Evolutionary conservation across 2,888 invertebrate species (phyloP), one percentile per base, ranked within the genome.

Genomic region (Scelioninae gen. 2): DNA sequence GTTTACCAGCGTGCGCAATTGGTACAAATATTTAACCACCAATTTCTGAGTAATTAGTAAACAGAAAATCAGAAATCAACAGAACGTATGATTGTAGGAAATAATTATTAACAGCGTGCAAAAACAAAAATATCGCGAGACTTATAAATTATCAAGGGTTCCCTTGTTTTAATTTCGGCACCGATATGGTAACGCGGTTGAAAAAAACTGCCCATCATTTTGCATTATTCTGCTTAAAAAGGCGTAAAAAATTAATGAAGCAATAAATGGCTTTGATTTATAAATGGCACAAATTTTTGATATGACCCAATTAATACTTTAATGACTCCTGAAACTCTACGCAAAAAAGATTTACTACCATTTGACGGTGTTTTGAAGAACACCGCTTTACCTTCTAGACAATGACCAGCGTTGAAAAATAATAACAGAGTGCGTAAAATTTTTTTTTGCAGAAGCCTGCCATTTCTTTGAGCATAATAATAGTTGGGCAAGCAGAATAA

Each of bases 211-310:
- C n/a, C n/a, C n/a, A 33, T 33, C 15, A 60, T 48, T 61, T 48
- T 25, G 11, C 25, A 28, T 13, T 41, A 37, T 45, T 53, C 46
- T 15, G 13, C 35, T 28, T 43, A 53, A 45, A 64, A 16, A 3
- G 5, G 28, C 25, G 19, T 53, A 41, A 67, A 67, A 67, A 16
- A 48, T 69, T 61, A 61, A 69, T 69, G 61, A 46, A 60, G 69
- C 37, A 61, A 69, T 60, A 69, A 69, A 69, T 52, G 28, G 11
- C 11, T 19, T 53, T 69, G 69, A 69, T 69, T 61, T 69, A 69
- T 48, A 46, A 16, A 61, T 52, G 4, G 6, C 58, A 50, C 50
- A 68, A 68, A 43, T 33, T 68, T 60, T 50, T 50, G 48, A 67
- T 67, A 41, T 58, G 67, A 67, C 50, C 67, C 55, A 65, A 65